phyloP scores from a whole-genome alignment of 2,888 invertebrate genomes.

The Watsonalla binaria region DNA sequence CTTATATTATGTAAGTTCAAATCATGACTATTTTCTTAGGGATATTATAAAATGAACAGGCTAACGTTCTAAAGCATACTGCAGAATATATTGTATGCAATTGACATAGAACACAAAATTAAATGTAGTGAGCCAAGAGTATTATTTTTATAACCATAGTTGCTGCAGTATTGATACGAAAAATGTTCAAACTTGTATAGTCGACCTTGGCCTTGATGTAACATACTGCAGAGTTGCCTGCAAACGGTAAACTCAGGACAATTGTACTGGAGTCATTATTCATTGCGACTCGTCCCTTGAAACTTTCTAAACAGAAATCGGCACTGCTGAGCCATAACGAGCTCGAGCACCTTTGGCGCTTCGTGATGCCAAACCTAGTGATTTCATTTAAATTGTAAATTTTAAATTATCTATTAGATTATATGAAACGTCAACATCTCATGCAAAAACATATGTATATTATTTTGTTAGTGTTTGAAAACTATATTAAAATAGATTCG shows the following conservation, averaged over 20 bases:
- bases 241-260: not conserved
- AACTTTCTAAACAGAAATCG: constrained; percentile 1
- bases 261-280: not conserved
- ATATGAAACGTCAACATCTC: not conserved
- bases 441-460: not conserved
- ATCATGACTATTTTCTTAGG: no score
- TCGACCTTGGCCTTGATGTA: not conserved
- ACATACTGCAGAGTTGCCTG: not conserved
- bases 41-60: no score
- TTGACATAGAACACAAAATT: not conserved
- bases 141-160: not conserved
- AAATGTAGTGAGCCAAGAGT: not conserved
- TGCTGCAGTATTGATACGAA: not conserved
- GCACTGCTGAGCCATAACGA: not conserved
- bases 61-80: no score
- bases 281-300: constrained; percentile 1
- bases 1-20: no score
- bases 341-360: not conserved
- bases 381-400: not conserved
- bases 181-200: not conserved
- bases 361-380: not conserved
- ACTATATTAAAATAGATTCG: not conserved
- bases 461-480: not conserved
- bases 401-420: not conserved
- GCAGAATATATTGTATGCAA: no score